These are phyloP conservation scores for Oxyura jamaicensis DNA, from an alignment of 2,113 vertebrate genomes.

Conservation along the genomic window DNA sequence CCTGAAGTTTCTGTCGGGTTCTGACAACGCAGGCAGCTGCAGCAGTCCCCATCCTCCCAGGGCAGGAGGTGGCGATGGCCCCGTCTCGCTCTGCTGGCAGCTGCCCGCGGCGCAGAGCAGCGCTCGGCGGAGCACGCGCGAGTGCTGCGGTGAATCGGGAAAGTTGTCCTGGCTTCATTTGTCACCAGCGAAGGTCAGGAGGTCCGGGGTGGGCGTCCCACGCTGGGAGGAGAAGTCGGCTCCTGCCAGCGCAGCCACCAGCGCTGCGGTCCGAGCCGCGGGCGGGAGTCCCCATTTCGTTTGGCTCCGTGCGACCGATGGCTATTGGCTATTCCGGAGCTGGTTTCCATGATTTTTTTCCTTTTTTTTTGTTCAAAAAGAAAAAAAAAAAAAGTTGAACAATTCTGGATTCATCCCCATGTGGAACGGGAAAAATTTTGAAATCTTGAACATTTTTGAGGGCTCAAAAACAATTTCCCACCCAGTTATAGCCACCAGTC, in stretches of 20 bases:
- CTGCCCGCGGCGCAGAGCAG: fast-evolving
- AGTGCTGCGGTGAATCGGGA: fast-evolving
- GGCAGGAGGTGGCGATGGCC: neutral
- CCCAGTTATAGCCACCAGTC: conserved; percentile 65
- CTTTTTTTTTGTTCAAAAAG: neutral
- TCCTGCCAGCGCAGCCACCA: neutral
- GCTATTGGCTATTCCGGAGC: conserved; percentile 50
- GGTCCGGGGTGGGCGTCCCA: neutral
- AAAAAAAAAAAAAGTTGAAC: conserved; percentile 14
- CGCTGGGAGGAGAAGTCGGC: neutral
- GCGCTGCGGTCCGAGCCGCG: neutral
- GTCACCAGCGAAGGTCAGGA: neutral
- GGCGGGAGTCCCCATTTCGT: neutral
- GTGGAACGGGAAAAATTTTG: conserved; percentile 69
- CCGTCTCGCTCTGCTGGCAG: fast-evolving
- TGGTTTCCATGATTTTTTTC: conserved; percentile 17
- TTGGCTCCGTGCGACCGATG: neutral
- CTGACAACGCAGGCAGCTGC: neutral
- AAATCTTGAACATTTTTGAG: conserved; percentile 69
- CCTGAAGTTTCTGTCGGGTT: neutral
- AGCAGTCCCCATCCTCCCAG: fast-evolving
- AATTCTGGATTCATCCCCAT: conserved; percentile 65
- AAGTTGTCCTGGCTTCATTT: neutral
- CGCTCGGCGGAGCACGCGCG: fast-evolving
- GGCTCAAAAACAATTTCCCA: conserved; percentile 70